phyloP scores from a whole-genome alignment of 2,113 vertebrate species.

The Hylia prasina region DNA sequence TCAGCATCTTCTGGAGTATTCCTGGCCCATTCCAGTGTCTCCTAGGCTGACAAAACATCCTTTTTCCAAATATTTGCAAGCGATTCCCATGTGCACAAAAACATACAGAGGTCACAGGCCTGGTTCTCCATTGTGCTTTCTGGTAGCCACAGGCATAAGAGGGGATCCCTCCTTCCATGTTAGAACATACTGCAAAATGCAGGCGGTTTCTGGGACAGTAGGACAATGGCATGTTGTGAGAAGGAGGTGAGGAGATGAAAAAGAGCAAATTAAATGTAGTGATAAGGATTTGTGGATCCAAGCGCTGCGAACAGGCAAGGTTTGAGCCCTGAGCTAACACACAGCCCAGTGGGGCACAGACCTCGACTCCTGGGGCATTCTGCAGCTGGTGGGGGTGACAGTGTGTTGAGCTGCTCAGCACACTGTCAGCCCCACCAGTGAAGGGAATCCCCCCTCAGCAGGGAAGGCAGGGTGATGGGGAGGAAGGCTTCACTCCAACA shows the following conservation, averaged over 20 bases:
- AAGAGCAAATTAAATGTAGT: not conserved
- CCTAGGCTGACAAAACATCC: not conserved
- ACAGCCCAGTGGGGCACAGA: not conserved
- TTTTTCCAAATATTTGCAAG: not conserved
- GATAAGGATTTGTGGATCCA: not conserved
- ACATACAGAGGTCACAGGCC: not conserved
- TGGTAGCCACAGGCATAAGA: not conserved
- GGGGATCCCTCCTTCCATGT: not conserved
- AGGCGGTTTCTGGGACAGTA: not conserved
- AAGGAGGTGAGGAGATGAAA: not conserved
- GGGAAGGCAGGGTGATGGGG: not conserved
- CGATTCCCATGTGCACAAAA: not conserved
- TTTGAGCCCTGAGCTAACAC: not conserved
- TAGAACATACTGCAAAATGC: not conserved
- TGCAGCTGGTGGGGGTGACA: not conserved
- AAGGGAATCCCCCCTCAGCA: not conserved
- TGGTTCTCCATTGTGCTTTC: not conserved
- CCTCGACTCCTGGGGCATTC: not conserved
- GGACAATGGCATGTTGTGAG: not conserved
- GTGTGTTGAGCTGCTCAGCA: not conserved
- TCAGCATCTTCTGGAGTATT: not conserved
- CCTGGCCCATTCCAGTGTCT: not conserved
- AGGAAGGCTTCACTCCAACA: not conserved
- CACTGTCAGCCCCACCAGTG: not conserved
- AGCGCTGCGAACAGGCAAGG: fast-evolving